Conservation (phyloP, 2,113 vertebrate species). For the Microcebus griseorufus region DNA sequence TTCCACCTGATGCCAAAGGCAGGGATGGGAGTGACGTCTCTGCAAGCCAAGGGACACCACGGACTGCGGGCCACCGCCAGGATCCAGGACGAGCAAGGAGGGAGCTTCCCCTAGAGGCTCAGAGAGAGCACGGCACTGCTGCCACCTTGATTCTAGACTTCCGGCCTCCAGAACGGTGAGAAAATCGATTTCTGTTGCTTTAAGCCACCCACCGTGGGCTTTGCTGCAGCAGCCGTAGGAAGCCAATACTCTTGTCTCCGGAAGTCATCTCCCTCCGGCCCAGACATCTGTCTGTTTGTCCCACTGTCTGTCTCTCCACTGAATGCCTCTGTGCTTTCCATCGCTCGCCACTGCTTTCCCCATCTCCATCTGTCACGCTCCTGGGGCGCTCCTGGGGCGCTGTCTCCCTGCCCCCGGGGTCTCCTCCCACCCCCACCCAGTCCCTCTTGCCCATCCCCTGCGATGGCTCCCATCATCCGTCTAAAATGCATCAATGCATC, state of each 20-base stretch:
- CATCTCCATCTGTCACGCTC: not conserved
- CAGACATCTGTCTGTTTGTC: not conserved
- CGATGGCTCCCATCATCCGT: not conserved
- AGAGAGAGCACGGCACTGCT: not conserved
- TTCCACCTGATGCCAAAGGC: not conserved
- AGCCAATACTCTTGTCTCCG: not conserved
- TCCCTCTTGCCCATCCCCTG: not conserved
- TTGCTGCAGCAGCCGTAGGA: not conserved
- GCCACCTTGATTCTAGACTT: not conserved
- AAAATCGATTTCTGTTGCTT: not conserved
- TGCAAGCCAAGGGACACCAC: not conserved
- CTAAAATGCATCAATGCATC: rapidly evolving
- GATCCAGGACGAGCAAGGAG: not conserved
- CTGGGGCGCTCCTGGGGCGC: too few species aligned
- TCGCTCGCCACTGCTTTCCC: not conserved
- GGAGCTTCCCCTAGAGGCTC: too few species aligned
- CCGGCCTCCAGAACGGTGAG: not conserved
- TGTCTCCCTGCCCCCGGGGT: not conserved
- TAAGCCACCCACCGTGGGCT: not conserved
- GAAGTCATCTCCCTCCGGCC: not conserved
- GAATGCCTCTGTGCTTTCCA: not conserved
- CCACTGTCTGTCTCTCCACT: not conserved
- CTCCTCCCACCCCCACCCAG: not conserved
- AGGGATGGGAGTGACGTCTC: not conserved
- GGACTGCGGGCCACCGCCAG: not conserved